Evolutionary conservation across 30 jellyfish, hydroid and myxozoan species (phyloP).

Genomic region (Euphysa ruthae): DNA sequence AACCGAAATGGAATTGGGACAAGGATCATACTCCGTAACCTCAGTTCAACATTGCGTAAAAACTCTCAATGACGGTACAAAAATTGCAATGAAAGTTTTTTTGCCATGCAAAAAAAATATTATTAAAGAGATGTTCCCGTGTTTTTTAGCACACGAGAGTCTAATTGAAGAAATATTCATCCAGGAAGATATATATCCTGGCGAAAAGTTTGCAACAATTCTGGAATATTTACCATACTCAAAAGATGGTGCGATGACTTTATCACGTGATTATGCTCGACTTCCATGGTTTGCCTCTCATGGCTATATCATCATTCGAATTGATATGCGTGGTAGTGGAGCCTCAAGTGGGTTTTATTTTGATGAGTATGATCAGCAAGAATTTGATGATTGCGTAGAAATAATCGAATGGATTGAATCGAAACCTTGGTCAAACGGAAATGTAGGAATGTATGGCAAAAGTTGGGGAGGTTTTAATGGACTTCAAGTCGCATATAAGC

Average conservation of each 20-base stretch:
- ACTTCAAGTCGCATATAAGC: constrained; percentile 39
- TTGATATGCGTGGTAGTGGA: constrained; percentile 46
- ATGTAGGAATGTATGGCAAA: constrained; percentile 46
- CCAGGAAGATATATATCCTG: neutral
- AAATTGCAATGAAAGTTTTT: too few relatives aligned
- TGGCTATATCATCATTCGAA: constrained; percentile 34
- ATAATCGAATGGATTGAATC: constrained; percentile 26
- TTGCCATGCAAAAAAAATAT: too few relatives aligned
- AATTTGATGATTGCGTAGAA: constrained; percentile 23
- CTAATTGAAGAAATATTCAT: too few relatives aligned
- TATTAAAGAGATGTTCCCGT: too few relatives aligned
- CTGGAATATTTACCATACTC: constrained; percentile 36
- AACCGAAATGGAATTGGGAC: too few relatives aligned
- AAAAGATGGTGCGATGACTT: constrained; percentile 8
- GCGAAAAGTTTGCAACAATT: constrained; percentile 6
- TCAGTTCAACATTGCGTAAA: too few relatives aligned
- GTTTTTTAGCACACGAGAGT: too few relatives aligned
- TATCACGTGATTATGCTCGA: constrained; percentile 20
- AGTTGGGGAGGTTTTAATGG: constrained; percentile 60
- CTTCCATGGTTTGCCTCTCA: constrained; percentile 46
- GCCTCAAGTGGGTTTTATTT: constrained; percentile 22
- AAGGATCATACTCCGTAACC: too few relatives aligned
- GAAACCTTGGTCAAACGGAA: constrained; percentile 39
- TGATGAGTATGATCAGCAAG: constrained; percentile 31
- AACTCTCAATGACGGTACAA: too few relatives aligned